Evolutionary conservation across 2,888 invertebrate species (phyloP), one percentile per base, ranked within the genome.

Genomic region (Chrysina gloriosa): DNA sequence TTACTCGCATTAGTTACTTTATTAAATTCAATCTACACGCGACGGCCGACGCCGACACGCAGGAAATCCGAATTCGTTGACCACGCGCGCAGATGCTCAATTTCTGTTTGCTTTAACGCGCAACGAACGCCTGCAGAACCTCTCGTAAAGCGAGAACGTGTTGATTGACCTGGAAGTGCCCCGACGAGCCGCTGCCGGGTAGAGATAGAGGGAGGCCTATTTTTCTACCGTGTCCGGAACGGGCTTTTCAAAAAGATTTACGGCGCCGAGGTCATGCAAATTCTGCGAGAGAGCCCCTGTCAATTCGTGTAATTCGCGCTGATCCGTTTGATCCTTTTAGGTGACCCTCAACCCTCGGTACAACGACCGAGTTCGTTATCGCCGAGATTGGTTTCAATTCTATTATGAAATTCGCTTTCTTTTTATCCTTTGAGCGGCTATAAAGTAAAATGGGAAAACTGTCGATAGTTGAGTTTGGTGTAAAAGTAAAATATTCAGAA

Each of bases 91-190:
- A 19, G 31, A 52, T 52, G 52, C 16, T 19, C 52, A 52, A 31
- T 52, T 52, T 52, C 52, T 31, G 52, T 52, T 34, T 52, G 19
- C 52, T 16, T 31, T 52, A 52, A 31, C 31, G 16, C 16, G 31
- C 19, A 19, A 16, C 14, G 31, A 31, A 9, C 31, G 52, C 42
- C 16, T 52, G 31, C 29, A 52, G 3, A 14, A 11, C 27, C 27
- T 52, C 16, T 58, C 27, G 14, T 39, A 42, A 58, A 42, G 27
- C 42, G 42, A 27, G 42, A 21, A 16, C 42, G 58, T 61, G 58
- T 61, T 61, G 58, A 61, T 27, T 61, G 58, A 61, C 58, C 58
- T 61, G 58, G 58, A 61, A 61, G 42, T 61, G 25, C 45, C 52
- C 52, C 52, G 19, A 19, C 14, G 19, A 52, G 14, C 31, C 31